Base-by-base conservation (phyloP, 2,888 invertebrate species). In the Epiblema foenella region DNA sequence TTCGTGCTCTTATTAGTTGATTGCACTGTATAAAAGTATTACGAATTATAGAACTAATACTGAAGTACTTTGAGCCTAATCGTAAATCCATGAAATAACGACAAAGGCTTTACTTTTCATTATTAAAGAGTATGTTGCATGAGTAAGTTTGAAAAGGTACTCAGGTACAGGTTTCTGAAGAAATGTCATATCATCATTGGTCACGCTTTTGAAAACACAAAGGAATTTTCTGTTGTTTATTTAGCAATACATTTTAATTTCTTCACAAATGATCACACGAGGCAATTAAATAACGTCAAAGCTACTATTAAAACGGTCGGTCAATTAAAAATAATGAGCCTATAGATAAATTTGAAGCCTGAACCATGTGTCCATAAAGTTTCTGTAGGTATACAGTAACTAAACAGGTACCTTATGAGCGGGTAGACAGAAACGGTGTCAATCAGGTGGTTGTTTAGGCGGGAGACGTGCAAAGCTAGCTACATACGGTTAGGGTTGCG, bases 381-480 rank as follows among this genome's bases (percentile, higher is more conserved):
- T 59, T 24, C 51, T 10, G 46, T 29, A 33, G 15, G 33, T 8
- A 33, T 33, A 10, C 56, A 49, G 20, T 2, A 62, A 63, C 37
- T 63, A 18, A 17, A 9, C 68, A 39, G 12, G 15, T 42, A 51
- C 63, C 33, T 57, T 63, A 62, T 64, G 37, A 56, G 46, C 33
- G 17, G n/a, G 29, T 70, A 66, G 66, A 54, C 66, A 66, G 54
- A 83, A 8, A 85, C 84, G 83, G 85, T 87, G 85, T 86, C 85
- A 87, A 87, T 88, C 88, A 87, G 85, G 83, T 81, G 80, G 81
- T 83, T 88, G 87, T 87, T 87, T 87, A 85, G 82, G 77, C 77
- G 70, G 79, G 73, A 74, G 77, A 74, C 74, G 68, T 75, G 70
- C 73, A 69, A 72, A 72, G 74, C 42, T 72, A 73, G 73, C 72